Conservation (phyloP, 2,888 invertebrate species). For the Sesamia inferens region DNA sequence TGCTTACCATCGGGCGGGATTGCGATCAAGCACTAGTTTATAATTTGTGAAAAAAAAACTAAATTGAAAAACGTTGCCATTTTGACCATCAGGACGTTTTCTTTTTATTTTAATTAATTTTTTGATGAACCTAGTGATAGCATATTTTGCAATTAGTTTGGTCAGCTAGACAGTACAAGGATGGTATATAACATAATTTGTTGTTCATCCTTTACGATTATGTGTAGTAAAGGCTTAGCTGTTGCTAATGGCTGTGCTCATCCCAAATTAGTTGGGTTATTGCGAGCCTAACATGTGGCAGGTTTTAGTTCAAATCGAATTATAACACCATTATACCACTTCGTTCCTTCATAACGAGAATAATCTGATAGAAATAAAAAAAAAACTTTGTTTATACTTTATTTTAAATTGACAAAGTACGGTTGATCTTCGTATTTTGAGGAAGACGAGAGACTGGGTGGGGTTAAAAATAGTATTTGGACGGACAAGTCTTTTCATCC, state of each 20-base stretch:
- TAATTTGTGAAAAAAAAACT: no score
- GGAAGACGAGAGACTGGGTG: neutral
- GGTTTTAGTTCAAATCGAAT: constrained; percentile 67
- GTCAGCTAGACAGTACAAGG: neutral
- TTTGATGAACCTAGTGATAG: neutral
- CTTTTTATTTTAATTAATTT: neutral
- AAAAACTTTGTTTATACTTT: constrained; percentile 33
- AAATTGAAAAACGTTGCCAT: neutral
- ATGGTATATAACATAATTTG: neutral
- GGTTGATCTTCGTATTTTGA: neutral
- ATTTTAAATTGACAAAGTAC: constrained; percentile 10
- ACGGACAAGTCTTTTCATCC: neutral
- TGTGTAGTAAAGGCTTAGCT: constrained; percentile 40
- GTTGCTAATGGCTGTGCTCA: constrained; percentile 70
- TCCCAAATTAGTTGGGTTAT: constrained; percentile 74
- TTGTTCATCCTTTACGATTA: neutral
- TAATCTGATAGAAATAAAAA: constrained; percentile 22
- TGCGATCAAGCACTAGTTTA: no score
- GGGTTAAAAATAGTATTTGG: neutral
- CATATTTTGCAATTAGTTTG: neutral
- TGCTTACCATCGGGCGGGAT: no score
- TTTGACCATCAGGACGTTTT: neutral
- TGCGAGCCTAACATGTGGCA: constrained; percentile 69
- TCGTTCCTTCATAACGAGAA: constrained; percentile 8
- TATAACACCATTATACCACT: constrained; percentile 45